phyloP scores from a whole-genome alignment of 2,888 invertebrate genomes.

The Brenthis hecate region DNA sequence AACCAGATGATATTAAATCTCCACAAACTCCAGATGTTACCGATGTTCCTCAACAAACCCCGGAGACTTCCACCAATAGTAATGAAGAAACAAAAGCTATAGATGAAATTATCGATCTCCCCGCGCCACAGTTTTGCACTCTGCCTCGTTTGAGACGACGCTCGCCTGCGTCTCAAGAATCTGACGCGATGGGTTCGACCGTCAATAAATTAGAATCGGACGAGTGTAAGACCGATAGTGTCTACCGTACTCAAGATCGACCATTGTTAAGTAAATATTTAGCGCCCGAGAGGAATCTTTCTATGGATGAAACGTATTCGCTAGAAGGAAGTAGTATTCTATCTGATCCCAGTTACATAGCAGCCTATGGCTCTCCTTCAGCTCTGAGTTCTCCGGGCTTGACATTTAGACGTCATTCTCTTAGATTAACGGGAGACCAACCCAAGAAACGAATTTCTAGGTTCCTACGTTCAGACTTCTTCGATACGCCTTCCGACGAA shows the following conservation, averaged over 20 bases:
- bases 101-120: conserved; percentile 35
- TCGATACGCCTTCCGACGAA: conserved; percentile 86
- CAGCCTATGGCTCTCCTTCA: conserved; percentile 58
- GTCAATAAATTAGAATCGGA: conserved; percentile 37
- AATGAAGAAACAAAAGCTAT: neutral
- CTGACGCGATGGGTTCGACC: conserved; percentile 42
- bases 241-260: conserved; percentile 71
- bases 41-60: neutral
- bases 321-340: conserved; percentile 60
- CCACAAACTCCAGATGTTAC: neutral
- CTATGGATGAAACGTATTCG: conserved; percentile 61
- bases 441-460: conserved; percentile 86
- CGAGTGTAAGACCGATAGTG: conserved; percentile 47
- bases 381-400: conserved; percentile 40
- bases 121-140: conserved; percentile 57
- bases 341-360: conserved; percentile 69
- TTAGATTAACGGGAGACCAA: conserved; percentile 61
- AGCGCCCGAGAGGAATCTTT: conserved; percentile 66
- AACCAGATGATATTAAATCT: conserved; percentile 17
- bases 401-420: conserved; percentile 58
- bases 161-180: conserved; percentile 44
- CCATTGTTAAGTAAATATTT: conserved; percentile 83
- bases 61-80: neutral
- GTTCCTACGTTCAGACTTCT: conserved; percentile 90
- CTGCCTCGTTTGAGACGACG: conserved; percentile 62